These are phyloP conservation scores for Caranx ignobilis DNA, from an alignment of 2,113 vertebrate species.

Conservation along the genomic window DNA sequence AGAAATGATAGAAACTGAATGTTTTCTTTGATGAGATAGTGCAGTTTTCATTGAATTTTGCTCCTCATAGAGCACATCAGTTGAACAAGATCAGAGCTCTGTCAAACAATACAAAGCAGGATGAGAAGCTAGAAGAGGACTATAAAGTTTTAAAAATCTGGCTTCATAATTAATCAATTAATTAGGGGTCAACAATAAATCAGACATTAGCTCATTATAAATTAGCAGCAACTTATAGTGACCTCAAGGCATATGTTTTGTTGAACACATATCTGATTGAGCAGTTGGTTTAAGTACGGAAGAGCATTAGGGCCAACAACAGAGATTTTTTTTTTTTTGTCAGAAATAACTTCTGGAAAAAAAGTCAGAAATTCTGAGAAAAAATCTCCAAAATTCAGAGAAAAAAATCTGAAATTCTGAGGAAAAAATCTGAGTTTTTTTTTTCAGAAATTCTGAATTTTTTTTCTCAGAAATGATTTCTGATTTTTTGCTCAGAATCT, in stretches of 20 bases:
- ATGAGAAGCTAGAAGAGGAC: constrained; percentile 9
- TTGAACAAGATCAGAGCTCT: constrained; percentile 82
- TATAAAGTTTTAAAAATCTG: constrained; percentile 19
- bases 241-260: constrained; percentile 50
- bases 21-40: constrained; percentile 68
- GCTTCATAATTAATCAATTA: constrained; percentile 24
- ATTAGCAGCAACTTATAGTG: constrained; percentile 44
- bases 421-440: too few species aligned
- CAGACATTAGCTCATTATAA: constrained; percentile 37
- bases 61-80: constrained; percentile 68
- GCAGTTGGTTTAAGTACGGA: constrained; percentile 19
- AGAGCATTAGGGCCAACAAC: too few species aligned
- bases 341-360: too few species aligned
- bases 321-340: too few species aligned
- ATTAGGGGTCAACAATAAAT: constrained; percentile 38
- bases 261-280: constrained; percentile 45
- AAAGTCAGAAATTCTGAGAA: too few species aligned
- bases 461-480: too few species aligned
- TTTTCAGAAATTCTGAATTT: too few species aligned
- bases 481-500: too few species aligned
- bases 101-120: constrained; percentile 53
- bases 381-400: too few species aligned
- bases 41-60: constrained; percentile 76
- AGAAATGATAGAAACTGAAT: constrained; percentile 52
- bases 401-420: too few species aligned